phyloP scores from a whole-genome alignment of 1,140 invertebrate species.

The Cotesia typhae region DNA sequence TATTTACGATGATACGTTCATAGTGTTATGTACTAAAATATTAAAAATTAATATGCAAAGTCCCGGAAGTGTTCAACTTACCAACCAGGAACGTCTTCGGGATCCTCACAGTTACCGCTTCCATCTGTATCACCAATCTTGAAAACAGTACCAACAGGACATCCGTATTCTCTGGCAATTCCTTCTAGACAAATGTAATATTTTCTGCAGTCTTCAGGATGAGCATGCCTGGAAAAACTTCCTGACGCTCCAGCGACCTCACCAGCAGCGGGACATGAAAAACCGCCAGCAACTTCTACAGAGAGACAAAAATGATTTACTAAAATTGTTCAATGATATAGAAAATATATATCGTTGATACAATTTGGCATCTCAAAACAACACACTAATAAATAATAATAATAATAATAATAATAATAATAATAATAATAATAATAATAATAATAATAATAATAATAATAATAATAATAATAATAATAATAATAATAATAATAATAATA shows the following conservation, averaged over 20 bases:
- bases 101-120: constrained; percentile 90
- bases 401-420: too few relatives aligned
- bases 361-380: too few relatives aligned
- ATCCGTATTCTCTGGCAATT: constrained; percentile 90
- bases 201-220: constrained; percentile 94
- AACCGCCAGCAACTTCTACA: constrained; percentile 88
- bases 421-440: too few relatives aligned
- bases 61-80: constrained; percentile 67
- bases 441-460: too few relatives aligned
- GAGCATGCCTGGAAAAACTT: constrained; percentile 92
- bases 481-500: too few relatives aligned
- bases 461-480: too few relatives aligned
- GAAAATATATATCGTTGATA: too few relatives aligned
- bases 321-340: too few relatives aligned
- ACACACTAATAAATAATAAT: too few relatives aligned
- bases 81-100: constrained; percentile 94
- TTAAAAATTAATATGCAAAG: too few relatives aligned
- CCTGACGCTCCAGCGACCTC: constrained; percentile 80
- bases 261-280: constrained; percentile 84
- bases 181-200: constrained; percentile 94
- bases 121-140: constrained; percentile 90
- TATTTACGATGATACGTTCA: too few relatives aligned
- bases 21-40: too few relatives aligned
- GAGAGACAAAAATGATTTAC: constrained; percentile 31
- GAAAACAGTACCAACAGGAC: constrained; percentile 94